Evolutionary conservation across 2,888 invertebrate genomes (phyloP), one percentile per base, ranked within the genome.

Genomic region (Sminthurides aquaticus): DNA sequence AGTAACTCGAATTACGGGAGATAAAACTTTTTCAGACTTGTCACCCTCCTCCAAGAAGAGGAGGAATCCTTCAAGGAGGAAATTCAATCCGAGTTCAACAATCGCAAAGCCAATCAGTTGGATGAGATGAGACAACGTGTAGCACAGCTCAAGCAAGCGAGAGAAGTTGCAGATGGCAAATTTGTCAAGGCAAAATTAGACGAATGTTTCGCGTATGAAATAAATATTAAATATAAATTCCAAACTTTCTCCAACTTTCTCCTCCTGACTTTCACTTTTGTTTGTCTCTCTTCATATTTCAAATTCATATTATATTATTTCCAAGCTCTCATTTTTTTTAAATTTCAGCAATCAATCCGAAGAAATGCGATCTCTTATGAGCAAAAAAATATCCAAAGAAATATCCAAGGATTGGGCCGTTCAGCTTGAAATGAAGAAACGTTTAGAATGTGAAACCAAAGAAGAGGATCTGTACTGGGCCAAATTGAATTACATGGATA

Each of bases 381-480:
- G 67, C 3, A 64, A 71, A 64, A 65, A 68, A 56, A 61, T 71
- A 62, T 65, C 67, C 2, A 70, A 70, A 61, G 68, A 70, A 61
- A 72, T 72, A n/a, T 60, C 62, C 24, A 61, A 65, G 28, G 72
- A 74, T 55, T 72, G 72, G 71, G 68, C 57, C 26, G 69, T 65
- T 49, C 74, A 72, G 64, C 62, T 71, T 15, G 59, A 64, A 54
- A 64, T 71, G 64, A 74, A 72, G 59, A 34, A 67, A 26, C 61
- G 72, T 15, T 57, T 72, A 18, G 70, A 71, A 43, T 68, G 70
- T 49, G 72, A 74, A 26, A 25, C 66, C 26, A 65, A 69, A 27
- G 69, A 69, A 60, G 70, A 71, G 62, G 71, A 74, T 18, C 56
- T 67, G 27, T 63, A 72, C 65, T 74, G 72, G 66, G 70, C 63